Evolutionary conservation across 2,888 invertebrate genomes (phyloP).

Genomic region (Deroplatys truncata): DNA sequence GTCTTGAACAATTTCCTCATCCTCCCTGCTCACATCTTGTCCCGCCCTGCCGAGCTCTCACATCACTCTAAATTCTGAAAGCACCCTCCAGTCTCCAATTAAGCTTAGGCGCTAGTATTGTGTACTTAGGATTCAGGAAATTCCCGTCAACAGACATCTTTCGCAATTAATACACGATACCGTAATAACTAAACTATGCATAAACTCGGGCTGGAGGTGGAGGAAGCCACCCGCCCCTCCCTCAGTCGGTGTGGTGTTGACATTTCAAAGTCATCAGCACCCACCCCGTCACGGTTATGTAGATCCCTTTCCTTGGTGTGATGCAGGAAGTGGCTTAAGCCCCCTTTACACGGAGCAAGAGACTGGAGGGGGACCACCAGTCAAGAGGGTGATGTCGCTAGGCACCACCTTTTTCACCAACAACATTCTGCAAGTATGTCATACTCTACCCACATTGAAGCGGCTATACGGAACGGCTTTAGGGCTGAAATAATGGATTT

Average conservation of each 20-base stretch:
- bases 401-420: too few relatives aligned
- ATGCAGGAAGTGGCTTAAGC: not conserved
- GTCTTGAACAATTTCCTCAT: not conserved
- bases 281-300: constrained; percentile 14
- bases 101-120: constrained; percentile 28
- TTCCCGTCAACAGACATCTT: constrained; percentile 20
- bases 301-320: not conserved
- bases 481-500: too few relatives aligned
- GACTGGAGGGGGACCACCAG: too few relatives aligned
- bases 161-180: constrained; percentile 24
- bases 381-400: too few relatives aligned
- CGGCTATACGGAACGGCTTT: too few relatives aligned
- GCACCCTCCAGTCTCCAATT: constrained; percentile 28
- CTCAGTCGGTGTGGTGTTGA: not conserved
- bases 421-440: too few relatives aligned
- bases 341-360: not conserved
- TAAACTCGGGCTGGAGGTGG: constrained; percentile 12
- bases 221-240: not conserved
- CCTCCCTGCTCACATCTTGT: not conserved
- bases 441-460: too few relatives aligned
- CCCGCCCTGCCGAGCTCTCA: not conserved
- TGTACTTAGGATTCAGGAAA: constrained; percentile 26
- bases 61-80: constrained; percentile 23
- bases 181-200: constrained; percentile 23
- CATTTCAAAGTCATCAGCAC: constrained; percentile 16